Evolutionary conservation across 1,140 invertebrate genomes (phyloP), one percentile per base, ranked within the genome.

Genomic region (Drepana arcuata): DNA sequence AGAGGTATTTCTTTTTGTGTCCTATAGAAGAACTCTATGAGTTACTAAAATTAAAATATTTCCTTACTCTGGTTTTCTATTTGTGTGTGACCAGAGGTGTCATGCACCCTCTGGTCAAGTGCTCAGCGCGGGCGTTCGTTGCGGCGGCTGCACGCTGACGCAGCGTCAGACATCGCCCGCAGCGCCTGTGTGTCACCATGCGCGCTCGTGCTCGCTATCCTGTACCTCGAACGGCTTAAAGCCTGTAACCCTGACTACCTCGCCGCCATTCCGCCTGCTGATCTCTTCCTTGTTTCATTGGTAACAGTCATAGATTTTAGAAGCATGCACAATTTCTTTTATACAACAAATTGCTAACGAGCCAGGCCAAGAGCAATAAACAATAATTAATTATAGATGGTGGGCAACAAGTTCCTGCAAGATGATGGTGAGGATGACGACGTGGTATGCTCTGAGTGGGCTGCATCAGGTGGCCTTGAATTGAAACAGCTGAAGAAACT

Each of bases 391-490:
- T 52, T 85, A 11, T 64, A 98, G 96, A 93, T 98, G 91, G 91
- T 98, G 56, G 95, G 95, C 14, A 95, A 93, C 56, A 98, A 98
- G 86, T 97, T 95, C 80, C 84, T 97, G 52, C 91, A 95, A 71
- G 96, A 97, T 69, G 92, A 95, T 73, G 95, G 95, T 32, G 92
- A 94, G 81, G 90, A 93, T 49, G 93, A 94, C 65, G 92, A 94
- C 73, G 93, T 96, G 33, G 92, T 92, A 61, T 91, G 95, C 62
- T 87, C 88, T 36, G 93, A 96, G 84, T 98, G 95, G 95, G 95
- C 95, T 21, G 84, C 87, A 23, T 92, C 93, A 13, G 92, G 89
- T 5, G 88, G 91, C 38, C 78, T 97, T 32, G 88, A 90, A 31
- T 70, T 92, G 5, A 84, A 88, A 30, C 87, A 92, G 54, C 85